phyloP scores from a whole-genome alignment of 1,140 invertebrate species.

The Danaus plexippus region DNA sequence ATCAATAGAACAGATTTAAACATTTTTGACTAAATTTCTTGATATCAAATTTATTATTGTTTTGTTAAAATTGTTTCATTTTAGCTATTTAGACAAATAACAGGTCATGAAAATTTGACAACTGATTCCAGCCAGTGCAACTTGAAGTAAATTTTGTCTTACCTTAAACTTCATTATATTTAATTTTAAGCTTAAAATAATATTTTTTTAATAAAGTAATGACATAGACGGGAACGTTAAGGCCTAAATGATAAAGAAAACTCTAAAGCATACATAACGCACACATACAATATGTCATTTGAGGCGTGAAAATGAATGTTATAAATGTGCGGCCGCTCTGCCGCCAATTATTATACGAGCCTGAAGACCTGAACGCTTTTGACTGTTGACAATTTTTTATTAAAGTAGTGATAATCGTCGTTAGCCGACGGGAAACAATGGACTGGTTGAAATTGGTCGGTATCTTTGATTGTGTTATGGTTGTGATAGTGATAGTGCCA shows the following conservation, averaged over 20 bases:
- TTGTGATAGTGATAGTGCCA: constrained; percentile 34
- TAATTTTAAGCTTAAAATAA: too few relatives aligned
- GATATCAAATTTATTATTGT: too few relatives aligned
- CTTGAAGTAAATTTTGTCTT: too few relatives aligned
- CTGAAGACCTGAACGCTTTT: constrained; percentile 47
- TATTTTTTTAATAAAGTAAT: too few relatives aligned
- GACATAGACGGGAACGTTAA: too few relatives aligned
- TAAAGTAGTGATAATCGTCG: constrained; percentile 23
- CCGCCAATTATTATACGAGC: constrained; percentile 58
- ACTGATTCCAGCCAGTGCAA: too few relatives aligned
- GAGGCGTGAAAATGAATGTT: constrained; percentile 70
- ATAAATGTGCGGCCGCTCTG: constrained; percentile 58
- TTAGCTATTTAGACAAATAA: too few relatives aligned
- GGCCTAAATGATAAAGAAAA: background rate
- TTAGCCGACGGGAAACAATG: constrained; percentile 41
- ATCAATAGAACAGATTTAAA: too few relatives aligned
- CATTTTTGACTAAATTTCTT: too few relatives aligned
- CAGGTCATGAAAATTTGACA: too few relatives aligned
- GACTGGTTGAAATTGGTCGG: constrained; percentile 69
- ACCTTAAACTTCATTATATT: too few relatives aligned
- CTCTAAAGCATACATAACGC: constrained; percentile 13
- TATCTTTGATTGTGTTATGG: constrained; percentile 35
- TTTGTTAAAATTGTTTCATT: too few relatives aligned
- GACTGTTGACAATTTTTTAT: constrained; percentile 31
- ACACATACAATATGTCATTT: constrained; percentile 35